Conservation (phyloP, 1,140 invertebrate genomes). For the Dufourea novaeangliae region DNA sequence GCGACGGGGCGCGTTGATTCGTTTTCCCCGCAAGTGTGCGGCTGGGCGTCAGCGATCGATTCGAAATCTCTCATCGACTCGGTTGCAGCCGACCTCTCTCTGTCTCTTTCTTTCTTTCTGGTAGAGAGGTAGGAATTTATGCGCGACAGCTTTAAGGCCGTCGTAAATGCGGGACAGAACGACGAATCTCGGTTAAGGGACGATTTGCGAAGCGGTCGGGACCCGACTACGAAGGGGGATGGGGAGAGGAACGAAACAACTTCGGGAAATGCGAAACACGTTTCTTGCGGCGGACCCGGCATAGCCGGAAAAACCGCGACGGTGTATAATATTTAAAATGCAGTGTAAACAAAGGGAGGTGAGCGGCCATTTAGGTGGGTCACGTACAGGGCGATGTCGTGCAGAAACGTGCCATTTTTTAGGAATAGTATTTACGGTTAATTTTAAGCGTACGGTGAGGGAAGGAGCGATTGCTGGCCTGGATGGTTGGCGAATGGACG, state of each 20-base stretch:
- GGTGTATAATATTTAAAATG: too few relatives aligned
- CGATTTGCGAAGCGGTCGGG: constrained; percentile 16
- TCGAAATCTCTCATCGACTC: constrained; percentile 12
- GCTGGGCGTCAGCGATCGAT: constrained; percentile 5
- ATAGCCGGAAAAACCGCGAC: constrained; percentile 6
- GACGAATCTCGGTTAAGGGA: constrained; percentile 44
- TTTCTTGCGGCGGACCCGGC: background rate
- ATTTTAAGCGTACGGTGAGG: too few relatives aligned
- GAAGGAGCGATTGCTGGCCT: too few relatives aligned
- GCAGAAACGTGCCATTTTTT: too few relatives aligned
- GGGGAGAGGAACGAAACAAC: constrained; percentile 6
- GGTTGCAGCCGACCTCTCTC: too few relatives aligned
- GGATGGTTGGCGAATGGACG: too few relatives aligned
- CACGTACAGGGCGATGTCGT: too few relatives aligned
- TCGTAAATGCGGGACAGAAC: constrained; percentile 34
- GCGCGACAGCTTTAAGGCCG: constrained; percentile 27
- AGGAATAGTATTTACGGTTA: too few relatives aligned
- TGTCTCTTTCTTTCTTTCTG: too few relatives aligned
- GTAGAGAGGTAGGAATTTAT: constrained; percentile 22
- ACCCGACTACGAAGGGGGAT: too few relatives aligned
- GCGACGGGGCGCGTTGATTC: background rate
- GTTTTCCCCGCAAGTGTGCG: background rate
- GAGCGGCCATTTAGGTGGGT: too few relatives aligned
- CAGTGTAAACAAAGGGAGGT: too few relatives aligned
- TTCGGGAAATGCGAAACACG: constrained; percentile 27